Evolutionary conservation across 2,888 invertebrate species (phyloP).

Genomic region (Venustoraphidia nigricollis): DNA sequence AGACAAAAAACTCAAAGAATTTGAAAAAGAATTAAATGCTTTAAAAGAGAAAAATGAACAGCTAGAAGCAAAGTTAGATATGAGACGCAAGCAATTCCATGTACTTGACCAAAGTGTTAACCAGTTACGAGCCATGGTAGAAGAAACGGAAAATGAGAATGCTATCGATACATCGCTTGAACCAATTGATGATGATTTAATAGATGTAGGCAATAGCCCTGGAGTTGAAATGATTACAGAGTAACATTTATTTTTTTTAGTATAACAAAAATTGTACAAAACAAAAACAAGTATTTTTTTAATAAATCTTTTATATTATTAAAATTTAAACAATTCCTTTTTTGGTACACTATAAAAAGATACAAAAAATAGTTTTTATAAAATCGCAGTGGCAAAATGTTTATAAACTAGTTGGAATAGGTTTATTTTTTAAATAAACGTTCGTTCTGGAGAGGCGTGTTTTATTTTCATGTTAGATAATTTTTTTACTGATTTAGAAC

Average conservation of each 20-base stretch:
- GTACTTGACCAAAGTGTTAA: slow-evolving; percentile 77
- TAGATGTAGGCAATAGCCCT: slow-evolving; percentile 24
- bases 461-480: too few species aligned
- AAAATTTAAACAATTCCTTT: too few species aligned
- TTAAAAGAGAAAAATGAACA: slow-evolving; percentile 55
- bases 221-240: slow-evolving; percentile 26
- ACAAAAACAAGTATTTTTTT: too few species aligned
- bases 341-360: too few species aligned
- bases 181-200: slow-evolving; percentile 21
- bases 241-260: slow-evolving; percentile 12
- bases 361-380: too few species aligned
- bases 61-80: slow-evolving; percentile 60
- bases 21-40: slow-evolving; percentile 56
- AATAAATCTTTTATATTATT: too few species aligned
- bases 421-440: too few species aligned
- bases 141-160: slow-evolving; percentile 44
- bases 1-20: slow-evolving; percentile 45
- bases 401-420: too few species aligned
- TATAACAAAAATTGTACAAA: too few species aligned
- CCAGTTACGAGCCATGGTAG: slow-evolving; percentile 64
- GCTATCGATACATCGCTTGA: slow-evolving; percentile 35
- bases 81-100: slow-evolving; percentile 78
- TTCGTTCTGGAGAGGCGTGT: too few species aligned
- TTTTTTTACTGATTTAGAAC: too few species aligned
- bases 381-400: too few species aligned